Evolutionary conservation across 2,888 invertebrate species (phyloP).

Genomic region (Hydrotaea diabolus): DNA sequence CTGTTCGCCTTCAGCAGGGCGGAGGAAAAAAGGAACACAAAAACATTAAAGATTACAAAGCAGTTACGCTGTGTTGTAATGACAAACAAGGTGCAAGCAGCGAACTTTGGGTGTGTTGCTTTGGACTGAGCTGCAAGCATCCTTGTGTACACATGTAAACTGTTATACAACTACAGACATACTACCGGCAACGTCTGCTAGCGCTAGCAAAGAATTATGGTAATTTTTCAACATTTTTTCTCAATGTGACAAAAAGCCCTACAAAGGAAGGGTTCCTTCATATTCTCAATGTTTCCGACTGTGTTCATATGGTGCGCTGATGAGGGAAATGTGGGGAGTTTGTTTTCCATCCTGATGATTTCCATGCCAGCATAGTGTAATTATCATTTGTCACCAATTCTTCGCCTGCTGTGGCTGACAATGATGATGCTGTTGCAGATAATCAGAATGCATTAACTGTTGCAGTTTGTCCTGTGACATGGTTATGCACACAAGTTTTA

Average conservation of each 20-base stretch:
- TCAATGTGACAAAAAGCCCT: neutral
- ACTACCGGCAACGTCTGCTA: too few relatives aligned
- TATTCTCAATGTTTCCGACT: slow-evolving; percentile 41
- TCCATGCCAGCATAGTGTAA: slow-evolving; percentile 25
- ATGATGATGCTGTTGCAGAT: neutral
- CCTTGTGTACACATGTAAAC: neutral
- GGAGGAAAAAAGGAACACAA: neutral
- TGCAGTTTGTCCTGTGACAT: neutral
- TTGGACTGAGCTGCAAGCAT: neutral
- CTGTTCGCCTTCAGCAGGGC: neutral
- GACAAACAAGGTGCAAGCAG: slow-evolving; percentile 11
- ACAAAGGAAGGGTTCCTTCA: slow-evolving; percentile 55
- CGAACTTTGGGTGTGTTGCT: too few relatives aligned
- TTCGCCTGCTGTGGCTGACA: slow-evolving; percentile 27
- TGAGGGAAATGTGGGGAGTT: neutral
- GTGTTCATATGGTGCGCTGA: neutral
- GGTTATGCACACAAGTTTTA: neutral
- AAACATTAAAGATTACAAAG: slow-evolving; percentile 27
- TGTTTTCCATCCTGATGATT: slow-evolving; percentile 9
- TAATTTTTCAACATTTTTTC: slow-evolving; percentile 37
- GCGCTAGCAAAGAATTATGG: slow-evolving; percentile 32
- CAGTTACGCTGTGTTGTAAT: slow-evolving; percentile 43
- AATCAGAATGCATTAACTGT: slow-evolving; percentile 10
- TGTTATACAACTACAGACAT: slow-evolving; percentile 19
- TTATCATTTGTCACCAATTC: slow-evolving; percentile 60